These are phyloP conservation scores for Silurus asotus DNA, from an alignment of 2,113 vertebrate species.

Conservation along the genomic window DNA sequence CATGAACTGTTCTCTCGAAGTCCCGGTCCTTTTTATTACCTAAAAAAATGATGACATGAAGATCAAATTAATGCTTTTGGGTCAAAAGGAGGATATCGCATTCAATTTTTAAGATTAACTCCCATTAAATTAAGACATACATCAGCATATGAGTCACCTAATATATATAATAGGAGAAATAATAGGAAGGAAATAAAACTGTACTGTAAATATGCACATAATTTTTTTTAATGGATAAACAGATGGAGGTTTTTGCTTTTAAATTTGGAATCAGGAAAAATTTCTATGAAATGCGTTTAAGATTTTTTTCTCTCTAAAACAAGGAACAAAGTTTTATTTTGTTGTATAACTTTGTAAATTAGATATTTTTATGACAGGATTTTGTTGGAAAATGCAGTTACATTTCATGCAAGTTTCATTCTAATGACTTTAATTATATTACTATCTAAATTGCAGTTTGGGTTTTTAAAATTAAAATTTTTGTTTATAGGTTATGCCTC, in stretches of 20 bases:
- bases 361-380: background rate
- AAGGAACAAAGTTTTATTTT: background rate
- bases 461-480: no score
- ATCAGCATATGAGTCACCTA: background rate
- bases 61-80: background rate
- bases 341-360: background rate
- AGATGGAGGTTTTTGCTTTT: constrained; percentile 3
- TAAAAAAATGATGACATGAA: background rate
- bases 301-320: background rate
- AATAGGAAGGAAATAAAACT: background rate
- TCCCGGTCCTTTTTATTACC: background rate
- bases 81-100: background rate
- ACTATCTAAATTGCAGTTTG: background rate
- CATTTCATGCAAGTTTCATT: background rate
- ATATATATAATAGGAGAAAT: no score
- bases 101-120: background rate
- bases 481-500: background rate
- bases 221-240: background rate
- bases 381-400: background rate
- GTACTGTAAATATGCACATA: no score
- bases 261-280: background rate
- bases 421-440: background rate
- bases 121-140: background rate
- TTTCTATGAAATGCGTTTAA: background rate
- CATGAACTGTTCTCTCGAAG: background rate